Percentiles rank a stretch among this genome's conserved stretches.
phyloP scores from a whole-genome alignment of 92 coral and sea anemone genomes.

The Porites rus region DNA sequence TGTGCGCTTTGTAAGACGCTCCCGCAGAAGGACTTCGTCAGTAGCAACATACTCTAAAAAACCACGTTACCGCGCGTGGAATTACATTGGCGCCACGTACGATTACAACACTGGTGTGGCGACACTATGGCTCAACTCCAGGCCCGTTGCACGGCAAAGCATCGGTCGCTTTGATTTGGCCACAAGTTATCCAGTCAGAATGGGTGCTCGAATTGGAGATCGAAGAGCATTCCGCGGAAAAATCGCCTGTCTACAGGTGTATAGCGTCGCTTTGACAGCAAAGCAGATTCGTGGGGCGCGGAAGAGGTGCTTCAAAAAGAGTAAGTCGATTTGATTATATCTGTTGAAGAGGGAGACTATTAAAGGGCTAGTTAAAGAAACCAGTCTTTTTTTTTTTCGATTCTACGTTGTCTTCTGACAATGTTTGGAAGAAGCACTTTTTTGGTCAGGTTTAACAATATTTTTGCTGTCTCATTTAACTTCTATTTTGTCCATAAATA shows the following conservation, averaged over 20 bases:
- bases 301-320: constrained; percentile 64
- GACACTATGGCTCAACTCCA: constrained; percentile 67
- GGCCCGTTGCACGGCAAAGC: constrained; percentile 53
- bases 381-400: too few species aligned
- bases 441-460: too few species aligned
- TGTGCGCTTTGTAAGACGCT: constrained; percentile 69
- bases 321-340: constrained; percentile 22
- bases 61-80: constrained; percentile 83
- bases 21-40: constrained; percentile 47
- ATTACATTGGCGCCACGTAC: constrained; percentile 78
- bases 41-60: constrained; percentile 66
- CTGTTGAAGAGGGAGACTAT: neutral
- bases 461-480: too few species aligned
- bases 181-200: constrained; percentile 74
- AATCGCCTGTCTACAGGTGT: constrained; percentile 72
- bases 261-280: constrained; percentile 65
- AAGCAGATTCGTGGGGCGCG: constrained; percentile 64
- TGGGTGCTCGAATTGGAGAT: constrained; percentile 73
- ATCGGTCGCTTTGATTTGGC: constrained; percentile 76
- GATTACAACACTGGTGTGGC: constrained; percentile 75
- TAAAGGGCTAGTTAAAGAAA: too few species aligned
- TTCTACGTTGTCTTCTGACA: too few species aligned
- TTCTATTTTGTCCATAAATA: neutral
- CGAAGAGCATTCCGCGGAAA: constrained; percentile 73
- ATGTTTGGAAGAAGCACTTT: too few species aligned